phyloP scores from a whole-genome alignment of 2,113 vertebrate species.

The Pseudopipra pipra region DNA sequence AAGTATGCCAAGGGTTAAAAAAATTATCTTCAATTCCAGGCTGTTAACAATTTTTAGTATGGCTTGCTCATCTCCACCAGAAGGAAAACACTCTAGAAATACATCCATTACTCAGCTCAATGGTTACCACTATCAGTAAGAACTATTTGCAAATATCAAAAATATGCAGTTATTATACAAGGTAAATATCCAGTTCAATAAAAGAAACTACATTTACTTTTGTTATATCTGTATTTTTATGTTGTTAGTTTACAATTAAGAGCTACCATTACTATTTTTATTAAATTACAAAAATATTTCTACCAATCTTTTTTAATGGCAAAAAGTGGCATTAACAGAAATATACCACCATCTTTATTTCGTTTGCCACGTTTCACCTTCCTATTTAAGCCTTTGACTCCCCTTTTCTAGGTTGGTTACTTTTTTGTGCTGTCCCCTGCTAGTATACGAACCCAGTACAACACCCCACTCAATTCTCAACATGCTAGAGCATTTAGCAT shows the following conservation, averaged over 20 bases:
- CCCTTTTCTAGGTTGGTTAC: neutral
- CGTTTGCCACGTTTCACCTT: neutral
- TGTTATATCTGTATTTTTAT: neutral
- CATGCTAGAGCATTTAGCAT: neutral
- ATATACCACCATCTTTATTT: neutral
- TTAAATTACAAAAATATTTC: neutral
- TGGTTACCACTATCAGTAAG: slow-evolving; percentile 2
- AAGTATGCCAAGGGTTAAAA: neutral
- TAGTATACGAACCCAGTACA: neutral
- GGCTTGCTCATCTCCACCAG: neutral
- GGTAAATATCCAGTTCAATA: slow-evolving; percentile 19
- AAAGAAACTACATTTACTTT: neutral
- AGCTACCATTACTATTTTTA: neutral
- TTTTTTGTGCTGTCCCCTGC: neutral
- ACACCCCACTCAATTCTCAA: neutral
- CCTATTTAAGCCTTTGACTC: neutral
- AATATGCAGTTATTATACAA: neutral
- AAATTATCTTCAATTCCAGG: neutral
- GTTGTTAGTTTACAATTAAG: neutral
- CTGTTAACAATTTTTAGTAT: neutral
- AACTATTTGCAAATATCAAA: neutral
- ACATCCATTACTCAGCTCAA: neutral
- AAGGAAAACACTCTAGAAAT: slow-evolving; percentile 16
- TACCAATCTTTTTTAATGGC: neutral
- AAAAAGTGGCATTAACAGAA: neutral